Evolutionary conservation across 2,888 invertebrate genomes (phyloP).

Genomic region (Drosophila hamatofila): DNA sequence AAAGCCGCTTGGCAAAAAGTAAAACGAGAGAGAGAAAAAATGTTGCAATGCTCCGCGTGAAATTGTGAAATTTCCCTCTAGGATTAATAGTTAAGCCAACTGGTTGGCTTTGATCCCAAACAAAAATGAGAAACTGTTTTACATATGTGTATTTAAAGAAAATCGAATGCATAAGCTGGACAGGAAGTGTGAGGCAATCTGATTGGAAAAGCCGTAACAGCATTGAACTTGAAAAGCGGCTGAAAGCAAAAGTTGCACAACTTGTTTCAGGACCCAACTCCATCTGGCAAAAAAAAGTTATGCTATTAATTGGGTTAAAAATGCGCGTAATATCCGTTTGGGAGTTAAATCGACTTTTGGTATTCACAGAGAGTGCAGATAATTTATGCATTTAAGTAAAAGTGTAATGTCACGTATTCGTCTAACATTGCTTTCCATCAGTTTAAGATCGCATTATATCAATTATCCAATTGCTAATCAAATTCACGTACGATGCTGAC

Average conservation of each 20-base stretch:
- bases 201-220: conserved; percentile 50
- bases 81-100: conserved; percentile 41
- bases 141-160: conserved; percentile 15
- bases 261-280: conserved; percentile 40
- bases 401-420: conserved; percentile 22
- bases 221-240: conserved; percentile 71
- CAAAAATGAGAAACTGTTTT: conserved; percentile 22
- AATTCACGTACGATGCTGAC: conserved; percentile 73
- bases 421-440: conserved; percentile 49
- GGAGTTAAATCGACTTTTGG: not conserved
- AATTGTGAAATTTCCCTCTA: conserved; percentile 72
- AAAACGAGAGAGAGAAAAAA: conserved; percentile 12
- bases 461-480: conserved; percentile 79
- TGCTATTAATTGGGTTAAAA: conserved; percentile 49
- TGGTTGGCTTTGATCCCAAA: conserved; percentile 17
- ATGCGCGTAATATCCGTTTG: conserved; percentile 32
- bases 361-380: conserved; percentile 1
- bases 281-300: not conserved
- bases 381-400: conserved; percentile 24
- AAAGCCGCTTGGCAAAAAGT: conserved; percentile 54
- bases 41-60: conserved; percentile 55
- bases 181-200: conserved; percentile 53
- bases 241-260: conserved; percentile 62
- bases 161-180: conserved; percentile 34
- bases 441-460: conserved; percentile 65